These are phyloP conservation scores for Taenioides sp. DNA, from an alignment of 2,797 vertebrate species.

Conservation along the genomic window DNA sequence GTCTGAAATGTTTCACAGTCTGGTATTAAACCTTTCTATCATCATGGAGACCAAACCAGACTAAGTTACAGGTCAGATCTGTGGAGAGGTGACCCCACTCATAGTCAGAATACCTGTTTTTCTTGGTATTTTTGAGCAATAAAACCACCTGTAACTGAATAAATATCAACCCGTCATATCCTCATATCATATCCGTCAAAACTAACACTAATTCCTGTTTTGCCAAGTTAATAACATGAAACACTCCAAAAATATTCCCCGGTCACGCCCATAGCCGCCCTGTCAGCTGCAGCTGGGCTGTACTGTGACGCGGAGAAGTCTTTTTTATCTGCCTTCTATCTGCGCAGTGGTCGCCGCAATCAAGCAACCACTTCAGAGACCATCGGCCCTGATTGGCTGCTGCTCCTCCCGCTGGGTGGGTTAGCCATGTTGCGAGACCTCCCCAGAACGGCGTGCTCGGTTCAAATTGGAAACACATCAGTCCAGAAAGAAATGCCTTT, in stretches of 20 bases:
- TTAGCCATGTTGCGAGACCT: slow-evolving; percentile 29
- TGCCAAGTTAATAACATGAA: background rate
- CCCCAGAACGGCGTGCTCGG: slow-evolving; percentile 31
- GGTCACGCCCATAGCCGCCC: background rate
- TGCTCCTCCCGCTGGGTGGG: slow-evolving; percentile 41
- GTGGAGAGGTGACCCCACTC: too few relatives aligned
- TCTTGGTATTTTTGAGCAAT: too few relatives aligned
- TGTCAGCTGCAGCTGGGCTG: slow-evolving; percentile 1
- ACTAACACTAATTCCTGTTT: background rate
- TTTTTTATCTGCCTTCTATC: slow-evolving; percentile 9
- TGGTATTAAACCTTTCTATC: too few relatives aligned
- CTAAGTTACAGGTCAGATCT: too few relatives aligned
- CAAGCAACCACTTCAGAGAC: slow-evolving; percentile 59
- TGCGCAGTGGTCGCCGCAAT: slow-evolving; percentile 1
- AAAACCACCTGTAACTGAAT: too few relatives aligned
- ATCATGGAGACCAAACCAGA: too few relatives aligned
- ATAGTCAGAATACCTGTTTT: too few relatives aligned
- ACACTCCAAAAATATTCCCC: background rate
- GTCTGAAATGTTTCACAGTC: too few relatives aligned
- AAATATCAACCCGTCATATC: too few relatives aligned
- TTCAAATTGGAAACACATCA: slow-evolving; percentile 34
- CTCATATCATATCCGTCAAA: background rate
- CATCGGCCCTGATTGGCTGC: slow-evolving; percentile 49
- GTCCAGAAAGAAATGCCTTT: slow-evolving; percentile 12
- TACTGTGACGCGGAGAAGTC: background rate